phyloP scores from a whole-genome alignment of 2,797 vertebrate species.

The Phoxinus dragarum region DNA sequence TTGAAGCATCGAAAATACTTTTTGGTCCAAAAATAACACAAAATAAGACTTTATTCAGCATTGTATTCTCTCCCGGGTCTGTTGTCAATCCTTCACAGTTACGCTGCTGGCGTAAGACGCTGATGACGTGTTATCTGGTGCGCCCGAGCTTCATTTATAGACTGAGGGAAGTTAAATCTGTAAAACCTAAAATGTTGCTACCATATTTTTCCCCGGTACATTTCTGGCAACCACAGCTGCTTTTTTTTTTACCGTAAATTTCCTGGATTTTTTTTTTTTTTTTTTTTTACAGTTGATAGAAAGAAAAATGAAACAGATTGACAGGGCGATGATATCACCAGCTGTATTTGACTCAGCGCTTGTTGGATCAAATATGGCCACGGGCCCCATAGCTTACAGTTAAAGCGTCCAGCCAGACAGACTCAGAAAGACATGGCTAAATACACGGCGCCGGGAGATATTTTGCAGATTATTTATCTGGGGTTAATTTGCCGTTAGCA shows the following conservation, averaged over 20 bases:
- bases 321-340: conserved; percentile 53
- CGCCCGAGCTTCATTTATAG: too few relatives aligned
- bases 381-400: conserved; percentile 57
- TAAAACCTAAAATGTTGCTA: neutral
- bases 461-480: conserved; percentile 63
- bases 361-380: conserved; percentile 28
- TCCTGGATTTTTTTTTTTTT: neutral
- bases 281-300: neutral
- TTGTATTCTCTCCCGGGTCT: too few relatives aligned
- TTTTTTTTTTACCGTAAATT: neutral
- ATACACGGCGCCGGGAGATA: conserved; percentile 62
- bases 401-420: conserved; percentile 59
- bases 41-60: too few relatives aligned
- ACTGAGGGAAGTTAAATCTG: neutral
- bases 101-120: too few relatives aligned
- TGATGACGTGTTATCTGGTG: too few relatives aligned
- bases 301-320: neutral
- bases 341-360: conserved; percentile 65
- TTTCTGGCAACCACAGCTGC: neutral
- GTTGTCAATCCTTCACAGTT: too few relatives aligned
- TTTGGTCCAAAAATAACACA: too few relatives aligned
- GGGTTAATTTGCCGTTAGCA: conserved; percentile 69
- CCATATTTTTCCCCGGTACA: neutral
- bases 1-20: too few relatives aligned
- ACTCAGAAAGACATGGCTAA: conserved; percentile 64